Conservation (phyloP, 2,113 vertebrate genomes). For the Amia ocellicauda region DNA sequence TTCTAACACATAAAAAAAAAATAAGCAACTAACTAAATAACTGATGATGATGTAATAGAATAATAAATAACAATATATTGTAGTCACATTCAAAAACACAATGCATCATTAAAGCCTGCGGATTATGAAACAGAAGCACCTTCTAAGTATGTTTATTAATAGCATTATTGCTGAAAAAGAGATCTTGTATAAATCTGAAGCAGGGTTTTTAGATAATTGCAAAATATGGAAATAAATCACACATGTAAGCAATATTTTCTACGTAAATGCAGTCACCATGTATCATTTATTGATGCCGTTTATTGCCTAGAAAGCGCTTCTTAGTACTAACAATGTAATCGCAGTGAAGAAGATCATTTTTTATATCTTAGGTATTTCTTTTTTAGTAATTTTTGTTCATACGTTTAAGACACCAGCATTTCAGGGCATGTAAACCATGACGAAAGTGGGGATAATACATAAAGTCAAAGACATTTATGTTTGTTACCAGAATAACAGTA, state of each 20-base stretch:
- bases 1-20: conserved; percentile 31
- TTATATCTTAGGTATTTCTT: conserved; percentile 7
- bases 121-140: conserved; percentile 30
- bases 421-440: not conserved
- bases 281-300: conserved; percentile 20
- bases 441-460: not conserved
- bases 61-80: conserved; percentile 38
- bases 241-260: conserved; percentile 13
- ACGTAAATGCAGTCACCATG: conserved; percentile 20
- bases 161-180: conserved; percentile 24
- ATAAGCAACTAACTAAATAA: conserved; percentile 31
- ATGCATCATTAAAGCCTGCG: conserved; percentile 39
- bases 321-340: not conserved
- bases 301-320: conserved; percentile 11
- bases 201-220: conserved; percentile 27
- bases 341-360: conserved; percentile 8
- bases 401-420: not conserved
- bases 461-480: too few species aligned
- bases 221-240: conserved; percentile 26
- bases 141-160: conserved; percentile 28
- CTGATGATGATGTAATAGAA: conserved; percentile 32
- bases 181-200: conserved; percentile 30
- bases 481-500: too few species aligned
- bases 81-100: conserved; percentile 34
- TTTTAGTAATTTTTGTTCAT: conserved; percentile 2